Evolutionary conservation across 1,140 invertebrate species (phyloP).

Genomic region (Drosophila sproati): DNA sequence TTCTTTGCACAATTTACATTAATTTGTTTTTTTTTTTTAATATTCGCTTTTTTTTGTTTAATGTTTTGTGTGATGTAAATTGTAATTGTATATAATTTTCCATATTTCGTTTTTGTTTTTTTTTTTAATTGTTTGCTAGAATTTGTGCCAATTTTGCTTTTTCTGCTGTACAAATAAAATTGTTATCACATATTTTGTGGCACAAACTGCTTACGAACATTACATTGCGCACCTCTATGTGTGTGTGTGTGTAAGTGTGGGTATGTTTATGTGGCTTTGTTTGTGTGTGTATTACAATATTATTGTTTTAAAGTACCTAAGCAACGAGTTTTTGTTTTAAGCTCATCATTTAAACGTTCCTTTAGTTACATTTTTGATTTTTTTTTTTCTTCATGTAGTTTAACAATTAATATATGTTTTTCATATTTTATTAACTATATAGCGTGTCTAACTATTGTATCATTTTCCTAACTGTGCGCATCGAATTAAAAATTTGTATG

Average conservation of each 20-base stretch:
- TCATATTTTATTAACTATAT: constrained; percentile 12
- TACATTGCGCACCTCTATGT: constrained; percentile 43
- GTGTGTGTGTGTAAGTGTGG: constrained; percentile 18
- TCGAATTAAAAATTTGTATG: neutral
- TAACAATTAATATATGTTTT: constrained; percentile 34
- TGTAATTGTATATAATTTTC: constrained; percentile 36
- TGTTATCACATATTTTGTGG: constrained; percentile 68
- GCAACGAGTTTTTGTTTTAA: constrained; percentile 44
- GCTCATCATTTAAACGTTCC: constrained; percentile 41
- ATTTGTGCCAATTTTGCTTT: constrained; percentile 56
- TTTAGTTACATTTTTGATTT: constrained; percentile 32
- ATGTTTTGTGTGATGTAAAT: constrained; percentile 55
- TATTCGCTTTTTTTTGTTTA: constrained; percentile 65
- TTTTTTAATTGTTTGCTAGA: constrained; percentile 44
- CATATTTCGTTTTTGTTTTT: constrained; percentile 45
- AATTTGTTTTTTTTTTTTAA: constrained; percentile 17
- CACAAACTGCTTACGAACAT: constrained; percentile 56
- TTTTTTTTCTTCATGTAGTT: constrained; percentile 6
- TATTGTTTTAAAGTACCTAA: constrained; percentile 46
- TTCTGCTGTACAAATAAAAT: constrained; percentile 55
- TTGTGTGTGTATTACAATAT: constrained; percentile 17
- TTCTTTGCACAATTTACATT: constrained; percentile 51
- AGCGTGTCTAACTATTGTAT: constrained; percentile 39
- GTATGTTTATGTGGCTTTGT: neutral
- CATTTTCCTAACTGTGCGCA: constrained; percentile 9